Base-by-base conservation (phyloP, 2,797 vertebrate genomes). In the Petrocephalus sullivani region DNA sequence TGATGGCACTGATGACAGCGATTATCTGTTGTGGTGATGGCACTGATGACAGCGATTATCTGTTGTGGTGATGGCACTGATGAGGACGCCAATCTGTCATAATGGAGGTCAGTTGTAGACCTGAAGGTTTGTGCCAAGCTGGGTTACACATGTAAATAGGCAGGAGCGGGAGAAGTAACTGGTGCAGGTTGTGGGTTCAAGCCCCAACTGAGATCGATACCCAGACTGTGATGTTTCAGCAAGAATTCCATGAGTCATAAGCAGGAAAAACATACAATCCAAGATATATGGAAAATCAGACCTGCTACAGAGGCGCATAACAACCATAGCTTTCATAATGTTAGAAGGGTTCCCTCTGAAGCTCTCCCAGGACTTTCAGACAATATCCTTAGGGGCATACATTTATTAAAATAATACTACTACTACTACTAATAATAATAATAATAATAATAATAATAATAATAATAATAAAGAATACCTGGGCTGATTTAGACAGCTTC, bases 401-500 rank as follows among this genome's bases (percentile, higher is more conserved):
- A 61, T 49, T 2, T 23, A 64, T 64, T 46, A 46, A 46, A 83
- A 53, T n/a, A 81, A 49, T 81, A 81, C 4, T 46, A 49, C 21
- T 19, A 51, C 21, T n/a, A 82, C 16, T 82, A 82, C 21, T n/a
- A 78, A 46, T 78, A 78, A 28, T 28, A 46, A 6, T 1, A 61
- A 61, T 61, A 19, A 61, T 61, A n/a, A 61, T 51, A 81, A 46
- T 46, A 49, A 7, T 16, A 51, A 51, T n/a, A 82, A 46, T 82
- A 83, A 53, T n/a, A 81, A 49, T 81, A 81, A 46, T 46, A 49
- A 7, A 19, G 9, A 14, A 64, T 85, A 88, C 87, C 96, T 97
- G 95, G 0, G 93, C 91, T 87, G 94, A 94, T 37, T 91, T 94
- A 75, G 93, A 91, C 89, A 95, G 92, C 88, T 95, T 96, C 91